Conservation (phyloP, 2,113 vertebrate species). For the Aphelocoma coerulescens region DNA sequence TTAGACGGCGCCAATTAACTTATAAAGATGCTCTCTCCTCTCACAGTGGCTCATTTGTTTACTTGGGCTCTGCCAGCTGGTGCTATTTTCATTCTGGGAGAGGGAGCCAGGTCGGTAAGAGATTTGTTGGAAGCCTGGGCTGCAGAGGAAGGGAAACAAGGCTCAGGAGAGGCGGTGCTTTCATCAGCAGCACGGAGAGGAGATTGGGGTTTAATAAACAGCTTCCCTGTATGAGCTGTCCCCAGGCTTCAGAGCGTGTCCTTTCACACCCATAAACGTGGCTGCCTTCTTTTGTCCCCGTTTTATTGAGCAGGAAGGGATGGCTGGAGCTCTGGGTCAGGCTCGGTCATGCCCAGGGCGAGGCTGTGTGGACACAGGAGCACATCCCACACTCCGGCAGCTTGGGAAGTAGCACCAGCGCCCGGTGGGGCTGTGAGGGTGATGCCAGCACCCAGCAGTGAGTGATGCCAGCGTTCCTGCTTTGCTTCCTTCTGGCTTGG, state of each 20-base stretch:
- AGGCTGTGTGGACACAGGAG: background rate
- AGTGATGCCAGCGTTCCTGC: no score
- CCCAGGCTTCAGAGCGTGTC: background rate
- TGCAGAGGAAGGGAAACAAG: background rate
- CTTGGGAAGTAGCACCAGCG: background rate
- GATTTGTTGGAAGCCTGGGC: background rate
- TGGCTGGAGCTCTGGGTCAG: background rate
- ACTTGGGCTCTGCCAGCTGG: background rate
- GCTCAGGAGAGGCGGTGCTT: background rate
- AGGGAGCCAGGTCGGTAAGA: background rate
- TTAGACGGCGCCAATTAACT: constrained; percentile 1
- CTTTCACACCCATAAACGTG: background rate
- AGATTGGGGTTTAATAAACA: background rate
- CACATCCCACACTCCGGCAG: fast-evolving
- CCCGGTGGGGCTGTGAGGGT: background rate
- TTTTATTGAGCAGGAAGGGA: background rate
- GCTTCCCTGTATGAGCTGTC: background rate
- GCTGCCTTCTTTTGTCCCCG: background rate
- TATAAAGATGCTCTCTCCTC: background rate
- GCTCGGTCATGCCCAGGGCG: fast-evolving
- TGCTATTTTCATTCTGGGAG: background rate
- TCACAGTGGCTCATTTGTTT: constrained; percentile 4
- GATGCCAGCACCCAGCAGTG: background rate
- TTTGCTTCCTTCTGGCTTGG: background rate
- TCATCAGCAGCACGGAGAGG: background rate